Conservation (phyloP, 2,888 invertebrate genomes). For the Limulus polyphemus region DNA sequence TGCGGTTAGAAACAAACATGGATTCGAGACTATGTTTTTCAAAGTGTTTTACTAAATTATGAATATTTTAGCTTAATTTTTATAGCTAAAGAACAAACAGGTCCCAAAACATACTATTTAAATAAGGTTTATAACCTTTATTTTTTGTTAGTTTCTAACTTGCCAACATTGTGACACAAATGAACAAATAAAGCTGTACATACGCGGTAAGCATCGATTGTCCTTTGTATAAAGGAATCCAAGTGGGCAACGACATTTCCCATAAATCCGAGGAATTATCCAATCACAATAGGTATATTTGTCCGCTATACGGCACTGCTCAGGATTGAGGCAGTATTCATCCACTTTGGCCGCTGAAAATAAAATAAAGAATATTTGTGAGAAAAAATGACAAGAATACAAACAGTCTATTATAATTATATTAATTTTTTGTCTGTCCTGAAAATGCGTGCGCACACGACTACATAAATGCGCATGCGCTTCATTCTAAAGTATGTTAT, state of each 20-base stretch:
- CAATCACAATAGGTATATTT: constrained; percentile 75
- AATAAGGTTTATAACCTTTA: too few species aligned
- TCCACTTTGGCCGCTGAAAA: constrained; percentile 67
- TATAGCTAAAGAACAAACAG: constrained; percentile 23
- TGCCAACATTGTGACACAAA: too few species aligned
- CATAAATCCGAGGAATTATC: constrained; percentile 75
- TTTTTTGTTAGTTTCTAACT: too few species aligned
- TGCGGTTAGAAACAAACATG: constrained; percentile 2
- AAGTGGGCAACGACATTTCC: constrained; percentile 67
- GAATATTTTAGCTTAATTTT: too few species aligned
- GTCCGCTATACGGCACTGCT: constrained; percentile 73
- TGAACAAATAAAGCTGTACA: background rate
- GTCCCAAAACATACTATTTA: constrained; percentile 12
- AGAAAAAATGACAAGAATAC: too few species aligned
- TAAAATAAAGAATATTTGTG: background rate
- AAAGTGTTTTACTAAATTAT: background rate
- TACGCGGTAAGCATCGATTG: constrained; percentile 25
- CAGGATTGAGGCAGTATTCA: constrained; percentile 77
- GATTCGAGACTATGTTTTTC: background rate
- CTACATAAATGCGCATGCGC: too few species aligned
- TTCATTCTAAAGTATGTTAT: too few species aligned
- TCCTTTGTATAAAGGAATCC: constrained; percentile 29
- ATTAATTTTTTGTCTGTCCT: too few species aligned
- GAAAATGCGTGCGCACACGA: too few species aligned
- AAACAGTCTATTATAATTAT: too few species aligned